Evolutionary conservation across 2,888 invertebrate species (phyloP).

Genomic region (Hyles lineata): DNA sequence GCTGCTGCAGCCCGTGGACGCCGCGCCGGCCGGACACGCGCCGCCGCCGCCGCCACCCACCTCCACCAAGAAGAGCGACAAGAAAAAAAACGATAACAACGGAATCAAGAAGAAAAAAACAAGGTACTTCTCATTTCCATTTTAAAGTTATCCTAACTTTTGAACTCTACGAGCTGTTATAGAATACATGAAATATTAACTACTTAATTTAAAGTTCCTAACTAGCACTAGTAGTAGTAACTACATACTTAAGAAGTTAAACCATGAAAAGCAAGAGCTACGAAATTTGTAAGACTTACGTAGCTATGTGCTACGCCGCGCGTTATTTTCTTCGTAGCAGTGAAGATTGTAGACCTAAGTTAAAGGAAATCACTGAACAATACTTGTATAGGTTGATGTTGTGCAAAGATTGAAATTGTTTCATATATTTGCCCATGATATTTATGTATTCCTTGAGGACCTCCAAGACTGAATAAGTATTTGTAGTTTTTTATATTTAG

Average conservation of each 20-base stretch:
- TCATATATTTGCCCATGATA: too few relatives aligned
- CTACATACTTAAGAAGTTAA: not conserved
- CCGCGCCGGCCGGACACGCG: constrained; percentile 59
- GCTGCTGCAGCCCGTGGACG: constrained; percentile 69
- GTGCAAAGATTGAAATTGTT: too few relatives aligned
- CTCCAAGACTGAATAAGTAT: too few relatives aligned
- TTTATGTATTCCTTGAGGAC: too few relatives aligned
- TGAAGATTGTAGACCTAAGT: too few relatives aligned
- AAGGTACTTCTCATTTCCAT: constrained; percentile 83
- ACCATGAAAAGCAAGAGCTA: not conserved
- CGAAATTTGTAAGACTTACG: not conserved
- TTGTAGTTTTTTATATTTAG: too few relatives aligned
- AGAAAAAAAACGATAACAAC: constrained; percentile 93
- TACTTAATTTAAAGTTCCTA: not conserved
- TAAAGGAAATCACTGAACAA: too few relatives aligned
- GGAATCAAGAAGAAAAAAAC: constrained; percentile 97
- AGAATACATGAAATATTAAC: not conserved
- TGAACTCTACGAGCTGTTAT: not conserved
- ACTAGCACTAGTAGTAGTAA: not conserved
- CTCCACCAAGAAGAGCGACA: constrained; percentile 89
- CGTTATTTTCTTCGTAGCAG: constrained; percentile 14
- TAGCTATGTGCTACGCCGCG: constrained; percentile 3
- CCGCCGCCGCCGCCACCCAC: constrained; percentile 73
- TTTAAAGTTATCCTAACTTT: not conserved
- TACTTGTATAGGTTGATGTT: too few relatives aligned